Evolutionary conservation across 2,797 vertebrate genomes (phyloP).

Genomic region (Pithecia hirsuta): DNA sequence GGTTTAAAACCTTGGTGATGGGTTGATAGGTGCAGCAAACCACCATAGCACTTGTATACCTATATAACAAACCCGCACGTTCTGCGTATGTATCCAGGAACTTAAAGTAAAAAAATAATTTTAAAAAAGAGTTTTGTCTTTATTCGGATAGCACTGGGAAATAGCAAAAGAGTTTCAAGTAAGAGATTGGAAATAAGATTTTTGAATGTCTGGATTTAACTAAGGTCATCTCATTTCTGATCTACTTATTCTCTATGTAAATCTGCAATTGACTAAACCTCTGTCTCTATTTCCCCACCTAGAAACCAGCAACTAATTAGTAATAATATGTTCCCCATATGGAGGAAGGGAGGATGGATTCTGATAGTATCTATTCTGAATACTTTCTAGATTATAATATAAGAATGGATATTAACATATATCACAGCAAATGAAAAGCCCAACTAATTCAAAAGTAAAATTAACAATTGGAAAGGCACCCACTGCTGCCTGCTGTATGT

Average conservation of each 20-base stretch:
- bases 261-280: slow-evolving; percentile 44
- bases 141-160: not conserved
- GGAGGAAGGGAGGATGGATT: slow-evolving; percentile 47
- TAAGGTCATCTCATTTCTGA: slow-evolving; percentile 8
- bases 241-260: slow-evolving; percentile 48
- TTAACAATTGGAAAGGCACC: slow-evolving; percentile 66
- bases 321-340: slow-evolving; percentile 30
- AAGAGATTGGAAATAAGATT: not conserved
- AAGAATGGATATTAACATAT: slow-evolving; percentile 70
- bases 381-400: slow-evolving; percentile 60
- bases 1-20: not conserved
- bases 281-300: not conserved
- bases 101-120: not conserved
- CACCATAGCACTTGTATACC: too few relatives aligned
- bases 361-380: slow-evolving; percentile 58
- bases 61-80: not conserved
- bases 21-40: not conserved
- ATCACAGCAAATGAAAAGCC: slow-evolving; percentile 60
- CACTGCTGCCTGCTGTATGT: slow-evolving; percentile 41
- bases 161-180: not conserved
- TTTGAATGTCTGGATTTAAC: not conserved
- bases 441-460: slow-evolving; percentile 65
- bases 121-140: not conserved
- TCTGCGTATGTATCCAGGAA: not conserved
- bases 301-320: slow-evolving; percentile 32